Evolutionary conservation across 2,113 vertebrate species (phyloP).

Genomic region (Pseudorasbora parva): DNA sequence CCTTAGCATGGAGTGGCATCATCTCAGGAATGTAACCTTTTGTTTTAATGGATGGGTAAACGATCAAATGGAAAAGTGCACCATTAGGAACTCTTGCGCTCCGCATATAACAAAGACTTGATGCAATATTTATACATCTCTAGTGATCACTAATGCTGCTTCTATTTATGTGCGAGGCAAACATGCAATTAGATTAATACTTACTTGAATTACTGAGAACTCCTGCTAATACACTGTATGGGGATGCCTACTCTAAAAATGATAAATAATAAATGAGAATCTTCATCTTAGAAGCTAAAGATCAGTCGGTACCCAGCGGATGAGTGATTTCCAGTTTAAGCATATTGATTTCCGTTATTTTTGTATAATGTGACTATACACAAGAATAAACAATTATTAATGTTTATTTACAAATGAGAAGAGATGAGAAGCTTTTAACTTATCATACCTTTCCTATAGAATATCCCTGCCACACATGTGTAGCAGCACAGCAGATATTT

Average conservation of each 20-base stretch:
- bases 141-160: slow-evolving; percentile 71
- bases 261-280: slow-evolving; percentile 31
- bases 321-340: slow-evolving; percentile 4
- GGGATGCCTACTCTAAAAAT: slow-evolving; percentile 29
- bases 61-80: slow-evolving; percentile 86
- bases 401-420: not conserved
- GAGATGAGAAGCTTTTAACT: not conserved
- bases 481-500: slow-evolving; percentile 13
- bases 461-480: not conserved
- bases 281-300: slow-evolving; percentile 16
- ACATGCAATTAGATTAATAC: slow-evolving; percentile 58
- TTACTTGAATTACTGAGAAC: slow-evolving; percentile 42
- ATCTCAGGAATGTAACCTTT: slow-evolving; percentile 76
- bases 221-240: slow-evolving; percentile 5
- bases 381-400: not conserved
- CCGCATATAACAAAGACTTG: slow-evolving; percentile 74
- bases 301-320: not conserved
- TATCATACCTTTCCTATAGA: not conserved
- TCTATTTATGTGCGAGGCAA: slow-evolving; percentile 68
- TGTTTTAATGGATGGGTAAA: slow-evolving; percentile 89
- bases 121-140: slow-evolving; percentile 77
- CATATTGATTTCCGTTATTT: not conserved
- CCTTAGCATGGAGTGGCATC: slow-evolving; percentile 63
- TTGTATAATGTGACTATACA: not conserved
- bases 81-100: slow-evolving; percentile 83